Percentiles rank a stretch among this genome's conserved stretches.
Evolutionary conservation across 2,888 invertebrate genomes (phyloP).

Genomic region (Trichopria drosophilae): DNA sequence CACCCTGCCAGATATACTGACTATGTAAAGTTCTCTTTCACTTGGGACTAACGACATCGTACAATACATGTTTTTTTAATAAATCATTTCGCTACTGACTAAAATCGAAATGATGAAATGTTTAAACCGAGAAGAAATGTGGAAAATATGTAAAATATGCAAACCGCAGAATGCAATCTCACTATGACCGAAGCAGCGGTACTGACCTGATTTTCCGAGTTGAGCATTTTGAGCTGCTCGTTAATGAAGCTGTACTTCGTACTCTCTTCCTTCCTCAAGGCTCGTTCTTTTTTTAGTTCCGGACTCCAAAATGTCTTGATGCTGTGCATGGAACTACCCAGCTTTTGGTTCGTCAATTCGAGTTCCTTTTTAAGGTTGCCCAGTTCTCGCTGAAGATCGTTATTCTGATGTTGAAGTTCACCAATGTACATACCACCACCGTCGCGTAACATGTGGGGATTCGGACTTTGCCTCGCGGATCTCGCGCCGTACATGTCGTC

Average conservation of each 20-base stretch:
- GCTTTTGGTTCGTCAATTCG: conserved; percentile 94
- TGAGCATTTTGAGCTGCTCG: conserved; percentile 93
- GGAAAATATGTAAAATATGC: too few species aligned
- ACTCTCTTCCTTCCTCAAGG: conserved; percentile 94
- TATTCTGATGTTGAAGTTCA: conserved; percentile 90
- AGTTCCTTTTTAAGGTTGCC: conserved; percentile 89
- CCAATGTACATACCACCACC: conserved; percentile 73
- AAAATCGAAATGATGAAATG: too few species aligned
- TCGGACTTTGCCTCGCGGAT: conserved; percentile 73
- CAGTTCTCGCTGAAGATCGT: conserved; percentile 91
- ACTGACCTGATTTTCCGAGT: conserved; percentile 92
- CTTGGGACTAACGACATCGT: too few species aligned
- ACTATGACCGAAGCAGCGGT: too few species aligned
- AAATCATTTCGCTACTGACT: too few species aligned
- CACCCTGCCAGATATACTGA: too few species aligned
- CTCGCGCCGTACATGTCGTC: conserved; percentile 69
- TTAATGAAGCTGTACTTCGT: conserved; percentile 95
- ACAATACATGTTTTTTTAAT: too few species aligned
- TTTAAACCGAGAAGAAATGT: too few species aligned
- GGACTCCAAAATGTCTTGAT: conserved; percentile 99
- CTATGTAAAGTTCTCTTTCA: too few species aligned
- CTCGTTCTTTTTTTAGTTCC: conserved; percentile 97
- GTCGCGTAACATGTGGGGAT: conserved; percentile 66
- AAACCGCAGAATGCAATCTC: too few species aligned
- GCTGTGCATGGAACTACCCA: conserved; percentile 98